Percentiles rank a stretch among this genome's conserved stretches.
Conservation (phyloP, 2,888 invertebrate genomes). For the Rhagonycha lutea region DNA sequence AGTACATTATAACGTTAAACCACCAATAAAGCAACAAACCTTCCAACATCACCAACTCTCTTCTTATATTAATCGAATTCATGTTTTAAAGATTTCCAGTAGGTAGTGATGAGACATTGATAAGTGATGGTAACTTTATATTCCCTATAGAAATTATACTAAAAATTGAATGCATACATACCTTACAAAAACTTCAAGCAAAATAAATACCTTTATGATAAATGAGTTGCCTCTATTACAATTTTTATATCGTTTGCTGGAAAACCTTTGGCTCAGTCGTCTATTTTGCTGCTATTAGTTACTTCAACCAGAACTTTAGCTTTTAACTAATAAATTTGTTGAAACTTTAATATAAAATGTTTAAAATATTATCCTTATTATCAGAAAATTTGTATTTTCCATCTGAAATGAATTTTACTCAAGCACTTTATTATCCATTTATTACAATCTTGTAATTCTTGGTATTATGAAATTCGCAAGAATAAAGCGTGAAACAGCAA, state of each 20-base stretch:
- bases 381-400: neutral
- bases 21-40: neutral
- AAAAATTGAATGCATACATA: neutral
- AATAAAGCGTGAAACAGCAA: neutral
- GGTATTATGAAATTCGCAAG: neutral
- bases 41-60: neutral
- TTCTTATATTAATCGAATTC: neutral
- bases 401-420: neutral
- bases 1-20: neutral
- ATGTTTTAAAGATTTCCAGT: neutral
- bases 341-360: neutral
- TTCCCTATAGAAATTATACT: neutral
- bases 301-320: neutral
- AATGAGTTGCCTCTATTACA: neutral
- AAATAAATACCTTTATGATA: neutral
- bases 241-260: neutral
- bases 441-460: neutral
- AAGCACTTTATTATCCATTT: neutral
- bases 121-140: neutral
- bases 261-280: neutral
- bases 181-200: neutral
- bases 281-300: neutral
- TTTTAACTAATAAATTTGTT: neutral
- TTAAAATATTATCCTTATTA: neutral
- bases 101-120: neutral